Evolutionary conservation across 2,797 vertebrate genomes (phyloP).

Genomic region (Clarias platycephalus): DNA sequence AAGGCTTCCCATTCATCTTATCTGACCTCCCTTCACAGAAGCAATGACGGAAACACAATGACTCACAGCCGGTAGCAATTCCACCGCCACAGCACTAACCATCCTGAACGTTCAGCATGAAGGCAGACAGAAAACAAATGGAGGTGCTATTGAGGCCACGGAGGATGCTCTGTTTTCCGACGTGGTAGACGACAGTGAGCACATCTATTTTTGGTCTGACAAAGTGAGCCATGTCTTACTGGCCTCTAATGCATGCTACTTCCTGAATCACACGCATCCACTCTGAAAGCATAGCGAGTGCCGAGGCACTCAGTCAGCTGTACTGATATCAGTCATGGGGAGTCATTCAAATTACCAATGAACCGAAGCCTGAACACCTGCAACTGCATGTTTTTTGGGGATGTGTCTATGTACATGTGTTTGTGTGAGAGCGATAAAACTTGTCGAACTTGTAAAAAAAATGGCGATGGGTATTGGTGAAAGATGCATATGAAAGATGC

Average conservation of each 20-base stretch:
- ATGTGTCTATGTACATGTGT: conserved; percentile 22
- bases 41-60: conserved; percentile 42
- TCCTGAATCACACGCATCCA: conserved; percentile 37
- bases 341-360: conserved; percentile 41
- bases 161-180: conserved; percentile 35
- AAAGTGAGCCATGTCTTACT: conserved; percentile 46
- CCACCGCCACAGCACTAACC: conserved; percentile 23
- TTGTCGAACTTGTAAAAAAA: not conserved
- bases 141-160: conserved; percentile 38
- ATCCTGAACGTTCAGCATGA: conserved; percentile 30
- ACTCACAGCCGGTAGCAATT: conserved; percentile 35
- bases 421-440: not conserved
- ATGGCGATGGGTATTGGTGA: not conserved
- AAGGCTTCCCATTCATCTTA: conserved; percentile 48
- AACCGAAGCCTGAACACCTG: conserved; percentile 10
- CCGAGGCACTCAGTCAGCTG: conserved; percentile 20
- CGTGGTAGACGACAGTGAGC: conserved; percentile 40
- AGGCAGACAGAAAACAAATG: conserved; percentile 32
- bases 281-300: conserved; percentile 19
- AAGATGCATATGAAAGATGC: conserved; percentile 14
- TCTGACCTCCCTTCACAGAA: conserved; percentile 42
- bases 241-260: conserved; percentile 32
- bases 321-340: conserved; percentile 38
- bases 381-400: not conserved
- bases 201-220: conserved; percentile 51